These are phyloP conservation scores for Zosterops japonicus DNA, from an alignment of 2,113 vertebrate genomes.

Conservation along the genomic window DNA sequence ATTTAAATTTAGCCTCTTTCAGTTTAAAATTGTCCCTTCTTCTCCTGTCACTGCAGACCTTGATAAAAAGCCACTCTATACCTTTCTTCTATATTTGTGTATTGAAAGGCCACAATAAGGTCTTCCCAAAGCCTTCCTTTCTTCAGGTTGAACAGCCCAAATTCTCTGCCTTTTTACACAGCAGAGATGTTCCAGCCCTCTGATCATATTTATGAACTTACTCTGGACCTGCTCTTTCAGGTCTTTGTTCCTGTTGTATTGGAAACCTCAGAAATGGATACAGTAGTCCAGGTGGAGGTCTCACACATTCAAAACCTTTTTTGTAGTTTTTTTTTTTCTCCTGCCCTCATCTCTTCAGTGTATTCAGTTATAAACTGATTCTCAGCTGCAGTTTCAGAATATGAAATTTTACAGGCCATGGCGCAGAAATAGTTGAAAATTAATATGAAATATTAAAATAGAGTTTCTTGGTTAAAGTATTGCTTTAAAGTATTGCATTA, in stretches of 20 bases:
- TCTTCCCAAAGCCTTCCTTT: not conserved
- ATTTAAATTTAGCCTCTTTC: not conserved
- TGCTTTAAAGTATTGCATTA: not conserved
- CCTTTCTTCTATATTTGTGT: not conserved
- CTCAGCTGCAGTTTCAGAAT: not conserved
- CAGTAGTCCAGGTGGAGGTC: not conserved
- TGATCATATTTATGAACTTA: not conserved
- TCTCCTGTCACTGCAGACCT: not conserved
- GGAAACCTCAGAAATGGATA: not conserved
- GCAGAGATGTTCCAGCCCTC: not conserved
- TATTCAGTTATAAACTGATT: not conserved
- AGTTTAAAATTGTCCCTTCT: not conserved
- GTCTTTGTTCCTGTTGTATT: not conserved
- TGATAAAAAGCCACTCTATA: not conserved
- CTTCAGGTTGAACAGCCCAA: not conserved
- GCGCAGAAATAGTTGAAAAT: not conserved
- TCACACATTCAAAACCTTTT: not conserved
- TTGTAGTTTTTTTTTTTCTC: too few relatives aligned
- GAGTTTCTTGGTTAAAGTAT: not conserved
- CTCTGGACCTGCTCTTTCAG: not conserved
- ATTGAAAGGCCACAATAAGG: not conserved
- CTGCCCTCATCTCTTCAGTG: not conserved
- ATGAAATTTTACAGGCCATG: rapidly evolving
- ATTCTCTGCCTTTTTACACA: not conserved
- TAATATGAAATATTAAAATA: not conserved